A percentile compares a stretch with the other conserved stretches of the same genome.
Conservation (phyloP, 2,113 vertebrate genomes). For the Morphnarchus princeps region DNA sequence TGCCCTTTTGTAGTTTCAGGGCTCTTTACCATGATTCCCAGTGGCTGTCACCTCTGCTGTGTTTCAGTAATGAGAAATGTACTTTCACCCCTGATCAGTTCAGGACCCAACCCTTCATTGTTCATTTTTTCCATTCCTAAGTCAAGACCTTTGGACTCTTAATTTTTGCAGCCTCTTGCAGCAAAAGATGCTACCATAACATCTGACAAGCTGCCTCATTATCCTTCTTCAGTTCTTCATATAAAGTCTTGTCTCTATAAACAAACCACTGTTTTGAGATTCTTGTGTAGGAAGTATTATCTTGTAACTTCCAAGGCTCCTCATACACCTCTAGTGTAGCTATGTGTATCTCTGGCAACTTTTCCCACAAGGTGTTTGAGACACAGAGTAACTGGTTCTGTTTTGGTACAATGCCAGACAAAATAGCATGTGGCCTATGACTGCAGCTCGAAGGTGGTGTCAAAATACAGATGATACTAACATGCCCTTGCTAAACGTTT, state of each 20-base stretch:
- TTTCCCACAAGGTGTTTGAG: background rate
- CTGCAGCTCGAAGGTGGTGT: background rate
- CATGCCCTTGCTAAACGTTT: background rate
- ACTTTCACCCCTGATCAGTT: background rate
- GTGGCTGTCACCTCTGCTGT: background rate
- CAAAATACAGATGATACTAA: background rate
- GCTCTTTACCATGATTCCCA: background rate
- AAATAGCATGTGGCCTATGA: background rate
- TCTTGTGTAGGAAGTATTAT: background rate
- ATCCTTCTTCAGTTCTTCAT: background rate
- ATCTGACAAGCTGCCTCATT: background rate
- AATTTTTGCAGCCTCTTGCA: background rate
- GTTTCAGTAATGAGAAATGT: background rate
- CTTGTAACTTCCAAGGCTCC: fast-evolving
- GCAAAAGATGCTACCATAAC: background rate
- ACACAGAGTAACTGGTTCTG: background rate
- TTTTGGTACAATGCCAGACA: background rate
- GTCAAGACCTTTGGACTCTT: background rate
- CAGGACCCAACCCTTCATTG: background rate
- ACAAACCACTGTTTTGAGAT: background rate
- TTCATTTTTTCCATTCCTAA: background rate
- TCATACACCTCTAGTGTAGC: background rate
- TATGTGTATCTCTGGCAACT: background rate
- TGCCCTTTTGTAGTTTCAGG: background rate
- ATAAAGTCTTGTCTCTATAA: background rate